phyloP scores from a whole-genome alignment of 2,888 invertebrate species.

The Arctia plantaginis region DNA sequence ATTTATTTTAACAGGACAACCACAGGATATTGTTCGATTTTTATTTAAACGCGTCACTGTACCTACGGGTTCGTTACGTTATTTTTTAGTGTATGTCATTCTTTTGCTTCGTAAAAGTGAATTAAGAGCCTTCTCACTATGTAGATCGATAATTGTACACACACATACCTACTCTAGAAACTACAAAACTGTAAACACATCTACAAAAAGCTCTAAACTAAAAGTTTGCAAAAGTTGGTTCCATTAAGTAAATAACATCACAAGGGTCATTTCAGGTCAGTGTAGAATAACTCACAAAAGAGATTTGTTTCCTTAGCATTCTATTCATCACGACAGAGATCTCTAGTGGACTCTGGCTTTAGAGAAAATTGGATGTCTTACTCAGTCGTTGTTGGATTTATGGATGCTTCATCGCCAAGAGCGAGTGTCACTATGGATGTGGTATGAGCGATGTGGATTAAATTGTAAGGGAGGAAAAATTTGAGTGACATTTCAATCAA shows the following conservation, averaged over 20 bases:
- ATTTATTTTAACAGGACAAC: background rate
- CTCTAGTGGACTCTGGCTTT: constrained; percentile 80
- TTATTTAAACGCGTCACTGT: background rate
- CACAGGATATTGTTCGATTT: background rate
- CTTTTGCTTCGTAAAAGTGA: background rate
- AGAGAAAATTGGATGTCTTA: constrained; percentile 84
- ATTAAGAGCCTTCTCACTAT: background rate
- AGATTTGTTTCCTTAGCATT: constrained; percentile 76
- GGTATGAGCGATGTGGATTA: constrained; percentile 29
- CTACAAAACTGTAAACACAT: background rate
- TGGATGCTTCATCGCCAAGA: constrained; percentile 68
- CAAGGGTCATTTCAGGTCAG: constrained; percentile 64
- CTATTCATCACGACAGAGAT: constrained; percentile 82
- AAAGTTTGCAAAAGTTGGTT: constrained; percentile 26
- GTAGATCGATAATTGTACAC: background rate
- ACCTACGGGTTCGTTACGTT: background rate
- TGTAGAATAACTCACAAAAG: constrained; percentile 72
- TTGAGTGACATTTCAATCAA: background rate
- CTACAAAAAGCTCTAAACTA: constrained; percentile 16
- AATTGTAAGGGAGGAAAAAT: background rate
- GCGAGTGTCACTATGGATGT: constrained; percentile 46
- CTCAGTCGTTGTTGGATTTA: constrained; percentile 75
- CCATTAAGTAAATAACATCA: constrained; percentile 63
- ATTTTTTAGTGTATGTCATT: background rate
- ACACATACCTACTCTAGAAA: background rate